Evolutionary conservation across 2,797 vertebrate species (phyloP), one percentile per base, ranked within the genome.

Genomic region (Serranus cabrilla): DNA sequence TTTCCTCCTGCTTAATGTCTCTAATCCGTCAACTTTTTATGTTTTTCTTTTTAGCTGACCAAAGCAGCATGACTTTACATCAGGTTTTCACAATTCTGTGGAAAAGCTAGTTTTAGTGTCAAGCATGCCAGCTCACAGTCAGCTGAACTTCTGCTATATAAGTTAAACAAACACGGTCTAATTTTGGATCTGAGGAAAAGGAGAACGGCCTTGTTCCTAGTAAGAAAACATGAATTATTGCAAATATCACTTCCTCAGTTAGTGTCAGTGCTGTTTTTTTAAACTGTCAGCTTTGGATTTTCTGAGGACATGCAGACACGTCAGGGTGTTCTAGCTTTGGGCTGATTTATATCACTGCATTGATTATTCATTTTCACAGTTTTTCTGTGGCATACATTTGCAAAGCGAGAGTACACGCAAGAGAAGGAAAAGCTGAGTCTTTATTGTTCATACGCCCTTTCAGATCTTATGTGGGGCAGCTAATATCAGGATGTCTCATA

Each of bases 81-180:
- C 17, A 70, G 54, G 4, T 21, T 87, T 80, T 90, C 68, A 76
- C 78, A 86, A 85, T 37, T 62, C 2, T 76, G 25, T 74, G n/a
- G 51, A 78, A 58, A 71, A 76, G 11, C 27, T 50, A 40, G 54
- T 85, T 89, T 70, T 68, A 42, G 11, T 31, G 14, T 17, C 7
- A 43, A 57, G 11, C 21, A 9, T 79, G 81, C 72, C 86, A 90
- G 60, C 91, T 91, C 90, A 94, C 18, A 73, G 74, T 91, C 92
- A 92, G 83, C 82, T 83, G 87, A 77, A 78, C 42, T 18, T 62
- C 55, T 52, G n/a, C 23, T 37, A 50, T 40, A 31, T 55, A 14
- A 31, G 31, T 63, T 16, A 23, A 40, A 80, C 52, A 81, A 71
- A 73, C 71, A 71, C 7, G 0, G 37, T 58, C 79, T 89, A 88